Percentiles rank a stretch among this genome's conserved stretches.
phyloP scores from a whole-genome alignment of 1,140 invertebrate species.

The Conus betulinus region DNA sequence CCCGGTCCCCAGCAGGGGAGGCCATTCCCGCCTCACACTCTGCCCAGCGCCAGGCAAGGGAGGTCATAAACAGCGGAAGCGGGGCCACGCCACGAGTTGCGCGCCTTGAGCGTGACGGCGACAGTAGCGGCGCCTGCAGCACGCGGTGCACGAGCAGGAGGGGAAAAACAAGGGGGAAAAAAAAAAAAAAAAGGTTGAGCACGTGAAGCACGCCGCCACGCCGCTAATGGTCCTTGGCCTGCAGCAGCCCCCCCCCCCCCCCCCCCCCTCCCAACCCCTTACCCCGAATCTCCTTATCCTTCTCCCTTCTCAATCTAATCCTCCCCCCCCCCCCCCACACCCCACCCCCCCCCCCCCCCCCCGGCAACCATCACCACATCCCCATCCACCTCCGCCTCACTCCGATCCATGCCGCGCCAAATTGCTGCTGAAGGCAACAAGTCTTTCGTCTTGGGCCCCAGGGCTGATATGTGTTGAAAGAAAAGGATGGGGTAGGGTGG shows the following conservation, averaged over 20 bases:
- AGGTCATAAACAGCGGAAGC: neutral
- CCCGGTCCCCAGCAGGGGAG: neutral
- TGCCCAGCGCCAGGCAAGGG: neutral
- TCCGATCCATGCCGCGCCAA: neutral
- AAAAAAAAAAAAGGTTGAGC: neutral
- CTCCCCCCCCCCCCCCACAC: too few species aligned
- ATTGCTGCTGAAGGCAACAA: neutral
- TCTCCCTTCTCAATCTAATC: neutral
- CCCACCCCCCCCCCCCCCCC: neutral
- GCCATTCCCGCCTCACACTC: neutral
- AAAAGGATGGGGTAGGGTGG: too few species aligned
- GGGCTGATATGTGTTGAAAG: too few species aligned
- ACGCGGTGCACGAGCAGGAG: neutral
- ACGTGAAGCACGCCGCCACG: too few species aligned
- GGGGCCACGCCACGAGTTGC: neutral
- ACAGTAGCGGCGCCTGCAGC: neutral
- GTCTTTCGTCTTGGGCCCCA: neutral
- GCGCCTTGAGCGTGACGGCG: constrained; percentile 5
- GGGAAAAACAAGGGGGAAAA: neutral
- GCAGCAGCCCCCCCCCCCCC: too few species aligned
- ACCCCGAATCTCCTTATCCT: neutral
- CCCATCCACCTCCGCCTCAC: neutral
- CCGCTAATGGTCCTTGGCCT: too few species aligned
- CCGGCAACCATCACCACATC: neutral
- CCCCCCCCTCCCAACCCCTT: too few species aligned